Base-by-base conservation (phyloP, 2,888 invertebrate species). In the Lacanobia oleracea region DNA sequence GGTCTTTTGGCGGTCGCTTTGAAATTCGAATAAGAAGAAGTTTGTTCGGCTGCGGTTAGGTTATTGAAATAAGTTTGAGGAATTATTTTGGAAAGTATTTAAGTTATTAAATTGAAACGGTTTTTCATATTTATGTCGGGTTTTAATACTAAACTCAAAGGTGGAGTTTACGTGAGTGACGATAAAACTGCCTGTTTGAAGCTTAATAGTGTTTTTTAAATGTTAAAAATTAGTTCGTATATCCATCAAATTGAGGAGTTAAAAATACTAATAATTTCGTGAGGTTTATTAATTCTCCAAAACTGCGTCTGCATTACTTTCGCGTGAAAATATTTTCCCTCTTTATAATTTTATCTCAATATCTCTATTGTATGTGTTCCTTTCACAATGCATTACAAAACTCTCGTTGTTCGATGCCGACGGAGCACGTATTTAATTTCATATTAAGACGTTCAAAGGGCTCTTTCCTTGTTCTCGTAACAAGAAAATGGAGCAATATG, bases 381-480 rank as follows among this genome's bases (percentile, higher is more conserved):
- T 64, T n/a, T 23, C 5, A 43, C 27, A 50, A 59, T 37, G 63
- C 16, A 72, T 8, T 40, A 48, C 59, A 73, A 60, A 61, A 60
- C 40, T 54, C 40, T 21, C 40, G 18, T 51, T 51, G 45, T 54
- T 54, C 53, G 12, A 59, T 14, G 48, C 5, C 57, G 54, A 60
- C 43, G 57, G 63, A 67, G 73, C 80, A 80, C 80, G 79, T 80
- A 77, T 50, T 73, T 69, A 73, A 80, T 80, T 77, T 77, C 63
- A 57, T 80, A 69, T 73, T 72, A 73, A 67, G 77, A 69, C 60
- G 59, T 64, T 73, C 73, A 67, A 60, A 64, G 12, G 10, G 51
- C 16, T 43, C 40, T 59, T 63, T 67, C 63, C 64, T 43, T 40
- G 51, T 62, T 56, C 48, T 14, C 37, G 40, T 53, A 27, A 45